Evolutionary conservation across 30 jellyfish, hydroid and myxozoan genomes (phyloP).

Genomic region (Hydractinia echinata): DNA sequence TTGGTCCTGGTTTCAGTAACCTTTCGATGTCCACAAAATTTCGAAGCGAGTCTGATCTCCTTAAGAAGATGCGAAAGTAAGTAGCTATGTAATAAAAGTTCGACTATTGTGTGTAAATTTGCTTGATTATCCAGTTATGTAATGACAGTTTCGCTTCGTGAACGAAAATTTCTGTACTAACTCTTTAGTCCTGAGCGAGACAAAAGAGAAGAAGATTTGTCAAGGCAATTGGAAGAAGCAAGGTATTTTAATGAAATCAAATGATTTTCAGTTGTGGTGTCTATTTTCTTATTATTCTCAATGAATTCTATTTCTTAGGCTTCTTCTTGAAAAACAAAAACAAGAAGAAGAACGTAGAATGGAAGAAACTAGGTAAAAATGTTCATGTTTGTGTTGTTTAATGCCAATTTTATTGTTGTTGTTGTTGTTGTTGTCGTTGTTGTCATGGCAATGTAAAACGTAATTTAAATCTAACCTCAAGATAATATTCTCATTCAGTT

Average conservation of each 20-base stretch:
- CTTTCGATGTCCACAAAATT: constrained; percentile 76
- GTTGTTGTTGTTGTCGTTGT: no score
- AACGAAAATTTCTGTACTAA: not conserved
- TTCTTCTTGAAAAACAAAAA: constrained; percentile 73
- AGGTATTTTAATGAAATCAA: constrained; percentile 37
- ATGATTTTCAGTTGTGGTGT: not conserved
- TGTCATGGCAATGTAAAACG: no score
- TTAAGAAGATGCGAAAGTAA: constrained; percentile 45
- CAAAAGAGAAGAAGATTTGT: constrained; percentile 80
- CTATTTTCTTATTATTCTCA: not conserved
- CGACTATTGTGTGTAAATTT: not conserved
- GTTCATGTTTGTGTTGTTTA: no score
- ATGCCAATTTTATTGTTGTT: no score
- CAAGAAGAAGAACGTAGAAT: constrained; percentile 93
- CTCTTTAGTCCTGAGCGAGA: constrained; percentile 9
- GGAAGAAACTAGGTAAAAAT: constrained; percentile 79
- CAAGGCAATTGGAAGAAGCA: constrained; percentile 86
- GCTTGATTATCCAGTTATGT: no score
- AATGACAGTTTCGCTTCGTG: no score
- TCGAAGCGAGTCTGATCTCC: constrained; percentile 79
- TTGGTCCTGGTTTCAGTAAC: constrained; percentile 81
- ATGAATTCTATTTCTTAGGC: not conserved
- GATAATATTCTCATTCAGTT: no score
- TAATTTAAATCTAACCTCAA: no score
- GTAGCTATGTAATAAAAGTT: not conserved